Evolutionary conservation across 2,888 invertebrate species (phyloP).

Genomic region (Atrina japonica): DNA sequence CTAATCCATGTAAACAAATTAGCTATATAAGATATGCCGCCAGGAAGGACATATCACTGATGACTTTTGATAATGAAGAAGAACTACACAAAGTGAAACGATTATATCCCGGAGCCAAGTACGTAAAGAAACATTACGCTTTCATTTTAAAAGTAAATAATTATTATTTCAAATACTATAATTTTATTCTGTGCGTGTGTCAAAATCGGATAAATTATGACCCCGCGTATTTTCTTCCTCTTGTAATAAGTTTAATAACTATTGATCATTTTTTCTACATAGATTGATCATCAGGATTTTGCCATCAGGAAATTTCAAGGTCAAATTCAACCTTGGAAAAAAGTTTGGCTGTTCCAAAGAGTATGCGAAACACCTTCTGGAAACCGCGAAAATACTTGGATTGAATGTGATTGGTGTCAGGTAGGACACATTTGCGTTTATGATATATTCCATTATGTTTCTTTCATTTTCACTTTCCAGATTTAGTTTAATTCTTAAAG

Average conservation of each 20-base stretch:
- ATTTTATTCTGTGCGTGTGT: too few species aligned
- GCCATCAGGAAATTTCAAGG: conserved; percentile 84
- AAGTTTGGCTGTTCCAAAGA: conserved; percentile 91
- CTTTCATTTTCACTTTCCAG: conserved; percentile 81
- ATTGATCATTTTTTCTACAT: conserved; percentile 15
- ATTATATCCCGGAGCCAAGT: conserved; percentile 91
- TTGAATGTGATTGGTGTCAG: conserved; percentile 86
- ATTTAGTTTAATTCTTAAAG: not conserved
- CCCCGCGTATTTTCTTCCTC: too few species aligned
- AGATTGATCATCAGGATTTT: conserved; percentile 79
- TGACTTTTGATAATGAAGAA: conserved; percentile 97
- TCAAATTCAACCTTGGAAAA: conserved; percentile 86
- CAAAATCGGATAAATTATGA: too few species aligned
- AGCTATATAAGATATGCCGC: conserved; percentile 94
- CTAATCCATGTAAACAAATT: conserved; percentile 96
- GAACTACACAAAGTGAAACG: conserved; percentile 95
- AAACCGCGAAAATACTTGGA: conserved; percentile 88
- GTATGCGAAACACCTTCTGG: conserved; percentile 82
- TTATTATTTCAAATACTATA: too few species aligned
- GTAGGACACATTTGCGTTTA: conserved; percentile 71
- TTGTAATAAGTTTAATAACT: not conserved
- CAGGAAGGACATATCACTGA: conserved; percentile 87
- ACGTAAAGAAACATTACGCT: conserved; percentile 76
- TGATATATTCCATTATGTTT: too few species aligned
- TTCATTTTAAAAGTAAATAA: too few species aligned